Evolutionary conservation across 1,140 invertebrate species (phyloP).

Genomic region (Cyphomyrmex costatus): DNA sequence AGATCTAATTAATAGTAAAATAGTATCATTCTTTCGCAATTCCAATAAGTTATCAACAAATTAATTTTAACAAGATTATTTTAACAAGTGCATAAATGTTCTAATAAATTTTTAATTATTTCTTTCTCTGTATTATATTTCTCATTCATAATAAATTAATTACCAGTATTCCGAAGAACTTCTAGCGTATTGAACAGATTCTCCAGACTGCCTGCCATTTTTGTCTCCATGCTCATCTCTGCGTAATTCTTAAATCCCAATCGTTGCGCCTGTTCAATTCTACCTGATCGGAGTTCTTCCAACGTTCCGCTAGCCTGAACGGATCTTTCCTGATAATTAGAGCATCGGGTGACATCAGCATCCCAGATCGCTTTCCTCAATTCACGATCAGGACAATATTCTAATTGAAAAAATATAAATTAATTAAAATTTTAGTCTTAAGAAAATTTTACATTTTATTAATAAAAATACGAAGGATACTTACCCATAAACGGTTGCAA

Average conservation of each 20-base stretch:
- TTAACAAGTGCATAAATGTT: constrained; percentile 35
- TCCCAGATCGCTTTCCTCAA: constrained; percentile 95
- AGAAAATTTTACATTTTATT: constrained; percentile 35
- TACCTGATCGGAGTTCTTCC: constrained; percentile 91
- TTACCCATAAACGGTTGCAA: constrained; percentile 89
- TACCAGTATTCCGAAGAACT: constrained; percentile 89
- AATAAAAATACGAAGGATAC: background rate
- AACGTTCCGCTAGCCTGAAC: constrained; percentile 91
- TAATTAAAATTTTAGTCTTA: background rate
- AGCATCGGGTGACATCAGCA: constrained; percentile 91
- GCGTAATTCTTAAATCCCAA: constrained; percentile 93
- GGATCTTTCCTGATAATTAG: constrained; percentile 88
- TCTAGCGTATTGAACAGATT: constrained; percentile 92
- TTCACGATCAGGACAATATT: constrained; percentile 93
- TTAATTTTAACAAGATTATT: background rate
- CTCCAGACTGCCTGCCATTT: constrained; percentile 95
- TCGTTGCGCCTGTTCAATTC: constrained; percentile 91
- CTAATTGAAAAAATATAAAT: constrained; percentile 75
- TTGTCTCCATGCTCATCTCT: constrained; percentile 97
- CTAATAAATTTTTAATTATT: constrained; percentile 30
- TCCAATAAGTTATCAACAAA: too few species aligned
- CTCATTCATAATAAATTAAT: constrained; percentile 6
- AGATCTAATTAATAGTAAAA: background rate
- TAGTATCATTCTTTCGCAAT: background rate
- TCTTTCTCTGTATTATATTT: background rate